Base-by-base conservation (phyloP, 2,888 invertebrate species). In the Alviniconcha strummeri region DNA sequence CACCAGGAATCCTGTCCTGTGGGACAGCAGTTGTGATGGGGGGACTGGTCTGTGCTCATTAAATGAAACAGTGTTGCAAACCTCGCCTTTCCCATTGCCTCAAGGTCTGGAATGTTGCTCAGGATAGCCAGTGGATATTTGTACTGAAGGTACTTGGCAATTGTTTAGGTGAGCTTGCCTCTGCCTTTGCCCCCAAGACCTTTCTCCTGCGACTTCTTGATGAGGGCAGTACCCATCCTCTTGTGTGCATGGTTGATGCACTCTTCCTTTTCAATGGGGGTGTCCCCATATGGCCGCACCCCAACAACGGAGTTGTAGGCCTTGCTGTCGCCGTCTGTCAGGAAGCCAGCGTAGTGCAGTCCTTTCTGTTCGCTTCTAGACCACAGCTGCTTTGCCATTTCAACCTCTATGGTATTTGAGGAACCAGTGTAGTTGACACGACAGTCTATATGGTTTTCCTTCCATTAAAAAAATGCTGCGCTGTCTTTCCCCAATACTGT, bases 201-300 rank as follows among this genome's bases (percentile, higher is more conserved):
- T 36, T 19, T 57, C 15, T 60, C 6, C 19, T 57, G 55, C 5
- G 60, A 19, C 5, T 60, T 60, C 6, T 57, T 78, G 8, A 60
- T 15, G 9, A 78, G 78, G 7, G 78, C 54, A 13, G 76, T 76
- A 4, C 56, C 76, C 76, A 76, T 76, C n/a, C 74, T 74, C 15
- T 74, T 74, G 8, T 8, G 5, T 7, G 17, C 74, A 15, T 74
- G 74, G 54, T 74, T 76, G 76, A 76, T 55, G n/a, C 76, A 76
- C 5, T 76, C 76, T 15, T 55, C 55, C 56, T 76, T 76, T 4
- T 54, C 7, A 9, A 76, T 15, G 15, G 76, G 54, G 5, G 6
- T 6, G 72, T 72, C 72, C n/a, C 72, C 72, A 36, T 72, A 72
- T 36, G 72, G 72, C 15, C n/a, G 4, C 6, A 54, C 15, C 19